Conservation (phyloP, 2,113 vertebrate genomes). For the Takifugu flavidus region DNA sequence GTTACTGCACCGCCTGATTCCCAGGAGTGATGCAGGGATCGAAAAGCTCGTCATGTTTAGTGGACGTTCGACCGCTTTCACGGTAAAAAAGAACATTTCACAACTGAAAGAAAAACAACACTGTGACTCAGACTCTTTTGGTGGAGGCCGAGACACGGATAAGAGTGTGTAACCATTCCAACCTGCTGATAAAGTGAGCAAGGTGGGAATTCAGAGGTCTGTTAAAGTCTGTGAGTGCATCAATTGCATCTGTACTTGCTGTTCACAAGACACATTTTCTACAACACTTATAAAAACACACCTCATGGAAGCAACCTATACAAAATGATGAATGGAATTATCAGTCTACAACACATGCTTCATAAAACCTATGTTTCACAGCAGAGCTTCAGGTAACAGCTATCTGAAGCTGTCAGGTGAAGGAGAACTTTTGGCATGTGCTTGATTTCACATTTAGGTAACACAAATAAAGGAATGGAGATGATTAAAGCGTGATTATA, state of each 20-base stretch:
- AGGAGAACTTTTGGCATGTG: constrained; percentile 36
- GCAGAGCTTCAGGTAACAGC: constrained; percentile 20
- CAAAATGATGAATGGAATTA: constrained; percentile 24
- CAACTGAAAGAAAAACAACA: constrained; percentile 35
- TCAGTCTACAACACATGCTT: constrained; percentile 42
- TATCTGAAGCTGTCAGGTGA: constrained; percentile 60
- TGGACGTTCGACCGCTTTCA: constrained; percentile 33
- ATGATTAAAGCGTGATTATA: constrained; percentile 35
- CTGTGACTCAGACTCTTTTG: constrained; percentile 21
- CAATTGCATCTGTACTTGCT: constrained; percentile 25
- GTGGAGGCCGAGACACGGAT: constrained; percentile 11
- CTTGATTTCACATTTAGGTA: constrained; percentile 6
- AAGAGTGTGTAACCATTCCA: constrained; percentile 16
- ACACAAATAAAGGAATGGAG: constrained; percentile 23
- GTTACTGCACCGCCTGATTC: constrained; percentile 25
- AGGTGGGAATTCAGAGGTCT: constrained; percentile 22
- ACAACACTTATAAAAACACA: constrained; percentile 25
- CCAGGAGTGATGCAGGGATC: not conserved
- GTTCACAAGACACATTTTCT: constrained; percentile 21
- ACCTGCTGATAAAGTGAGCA: constrained; percentile 13
- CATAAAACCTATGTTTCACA: constrained; percentile 10
- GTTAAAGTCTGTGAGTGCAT: constrained; percentile 10
- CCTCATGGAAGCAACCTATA: constrained; percentile 24
- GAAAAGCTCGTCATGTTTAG: constrained; percentile 16
- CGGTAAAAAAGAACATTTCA: constrained; percentile 41